Evolutionary conservation across 2,113 vertebrate species (phyloP), one percentile per base, ranked within the genome.

Genomic region (Daphoenositta chrysoptera): DNA sequence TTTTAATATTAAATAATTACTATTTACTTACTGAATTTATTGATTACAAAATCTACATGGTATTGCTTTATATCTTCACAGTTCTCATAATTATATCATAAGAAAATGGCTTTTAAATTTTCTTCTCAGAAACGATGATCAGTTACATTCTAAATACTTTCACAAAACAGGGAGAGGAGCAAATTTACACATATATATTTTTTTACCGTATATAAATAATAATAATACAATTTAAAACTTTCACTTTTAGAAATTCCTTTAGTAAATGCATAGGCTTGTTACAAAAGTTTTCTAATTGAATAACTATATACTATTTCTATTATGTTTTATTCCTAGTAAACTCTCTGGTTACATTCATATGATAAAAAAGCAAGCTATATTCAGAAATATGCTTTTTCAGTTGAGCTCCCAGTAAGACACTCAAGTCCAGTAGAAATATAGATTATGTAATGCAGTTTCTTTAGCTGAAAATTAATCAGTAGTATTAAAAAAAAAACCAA

Each of bases 61-160:
- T 97, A 97, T 95, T 97, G 91, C 95, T 96, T 77, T 86, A 11
- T 64, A 82, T 89, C 95, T 93, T 96, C 92, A 96, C 95, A 97
- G 89, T 97, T 97, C 87, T 87, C 76, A 89, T 72, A 92, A 94
- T 81, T 95, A 72, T 42, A 94, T 96, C 26, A 12, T 94, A 95
- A 95, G 75, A 96, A 96, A 97, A 97, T 95, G 84, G 95, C 95
- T 97, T 97, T 95, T 86, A 88, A 92, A 68, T 94, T 94, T 96
- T 95, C 72, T 87, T 89, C 80, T 96, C 70, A 95, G 84, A 96
- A 97, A 91, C 22, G 26, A 83, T 78, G 76, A 64, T 86, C 50
- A 79, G 71, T 95, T 95, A 96, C 92, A 96, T 78, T 93, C 80
- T 96, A 89, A 86, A 77, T 82, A 81, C 89, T 72, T 87, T 51